A percentile compares a stretch with the other conserved stretches of the same genome.
Conservation (phyloP, 2,888 invertebrate genomes). For the Notodonta ziczac region DNA sequence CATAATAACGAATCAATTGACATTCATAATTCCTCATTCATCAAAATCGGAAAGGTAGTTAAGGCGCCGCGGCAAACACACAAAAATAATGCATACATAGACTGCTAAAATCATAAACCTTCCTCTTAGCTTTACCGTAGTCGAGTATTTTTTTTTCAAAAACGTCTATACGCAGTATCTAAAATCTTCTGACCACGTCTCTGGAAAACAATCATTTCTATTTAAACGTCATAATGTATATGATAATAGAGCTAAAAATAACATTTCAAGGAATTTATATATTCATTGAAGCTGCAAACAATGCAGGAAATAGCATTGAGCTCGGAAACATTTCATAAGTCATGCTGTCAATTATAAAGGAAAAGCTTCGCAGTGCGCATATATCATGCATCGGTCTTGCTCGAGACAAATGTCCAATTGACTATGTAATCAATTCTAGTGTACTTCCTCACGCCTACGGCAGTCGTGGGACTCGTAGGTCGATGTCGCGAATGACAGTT, state of each 20-base stretch:
- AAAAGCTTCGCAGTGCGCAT: constrained; percentile 16
- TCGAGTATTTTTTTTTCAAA: too few species aligned
- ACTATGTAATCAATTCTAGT: not conserved
- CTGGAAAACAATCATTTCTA: too few species aligned
- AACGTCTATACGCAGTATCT: too few species aligned
- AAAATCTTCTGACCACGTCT: too few species aligned
- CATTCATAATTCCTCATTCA: too few species aligned
- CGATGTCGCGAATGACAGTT: not conserved
- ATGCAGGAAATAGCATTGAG: constrained; percentile 4
- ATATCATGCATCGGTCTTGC: not conserved
- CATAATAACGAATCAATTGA: too few species aligned
- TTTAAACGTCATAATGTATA: not conserved
- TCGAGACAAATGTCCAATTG: not conserved
- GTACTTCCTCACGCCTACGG: not conserved
- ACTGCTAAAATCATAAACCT: too few species aligned
- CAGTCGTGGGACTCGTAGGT: not conserved
- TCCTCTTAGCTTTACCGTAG: too few species aligned
- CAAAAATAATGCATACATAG: too few species aligned
- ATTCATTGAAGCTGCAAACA: constrained; percentile 17
- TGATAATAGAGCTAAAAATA: not conserved
- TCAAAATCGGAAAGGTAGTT: too few species aligned
- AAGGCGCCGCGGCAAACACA: too few species aligned
- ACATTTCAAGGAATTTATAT: constrained; percentile 12
- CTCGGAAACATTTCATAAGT: constrained; percentile 15
- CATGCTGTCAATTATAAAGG: constrained; percentile 28